Base-by-base conservation (phyloP, 1,140 invertebrate genomes). In the Asbolus verrucosus region DNA sequence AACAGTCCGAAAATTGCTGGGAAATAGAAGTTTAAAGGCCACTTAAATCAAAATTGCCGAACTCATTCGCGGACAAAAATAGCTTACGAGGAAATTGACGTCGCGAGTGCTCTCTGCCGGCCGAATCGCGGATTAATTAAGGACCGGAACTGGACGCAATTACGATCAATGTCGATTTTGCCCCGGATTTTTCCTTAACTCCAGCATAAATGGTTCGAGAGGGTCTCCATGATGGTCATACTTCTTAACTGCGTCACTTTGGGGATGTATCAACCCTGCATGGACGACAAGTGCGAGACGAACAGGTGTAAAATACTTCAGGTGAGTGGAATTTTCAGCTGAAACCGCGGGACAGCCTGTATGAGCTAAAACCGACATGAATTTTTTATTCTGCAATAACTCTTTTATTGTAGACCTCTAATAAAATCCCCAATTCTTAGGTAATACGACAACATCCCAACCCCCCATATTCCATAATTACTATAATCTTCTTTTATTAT, bases 191-290 rank as follows among this genome's bases (percentile, higher is more conserved):
- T 79, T 91, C 88, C 91, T 93, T 93, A 92, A 93, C 86, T 82
- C 31, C 77, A 66, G 63, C 65, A 79, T 84, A 98, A 94, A 83
- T 99, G 98, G 97, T 99, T 99, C 86, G 98, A 99, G 85, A 89
- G 97, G 69, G 85, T 99, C 72, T 98, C 95, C 78, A 99, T 99
- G 94, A 86, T 97, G 84, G 96, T 99, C 14, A 99, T 99, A 76
- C 84, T 99, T 60, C 85, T 99, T 73, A 99, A 99, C 86, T 99
- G 98, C 84, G 90, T 99, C 46, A 99, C 98, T 0, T 86, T 99
- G 71, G 98, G 98, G 36, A 99, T 99, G 98, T 99, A 99, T 83
- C 94, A 98, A 83, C 98, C 98, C 6, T 99, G 98, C 82, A 91
- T 94, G 70, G 97, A 98, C 70, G 96, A 98, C 80, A 88, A 92